phyloP scores from a whole-genome alignment of 2,888 invertebrate species.

The Volucella bombylans region DNA sequence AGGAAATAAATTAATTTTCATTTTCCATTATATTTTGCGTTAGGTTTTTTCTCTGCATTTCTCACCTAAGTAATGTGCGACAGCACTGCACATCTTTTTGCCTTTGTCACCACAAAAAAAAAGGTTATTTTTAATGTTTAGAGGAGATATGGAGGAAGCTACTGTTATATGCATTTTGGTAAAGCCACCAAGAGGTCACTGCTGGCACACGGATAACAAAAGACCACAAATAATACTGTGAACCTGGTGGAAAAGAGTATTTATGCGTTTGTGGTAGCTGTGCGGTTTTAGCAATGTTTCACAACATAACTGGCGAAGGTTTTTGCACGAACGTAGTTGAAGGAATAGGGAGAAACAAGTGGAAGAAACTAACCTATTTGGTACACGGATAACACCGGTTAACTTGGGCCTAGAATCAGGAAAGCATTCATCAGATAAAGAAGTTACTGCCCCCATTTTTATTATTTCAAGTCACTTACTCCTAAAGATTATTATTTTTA shows the following conservation, averaged over 20 bases:
- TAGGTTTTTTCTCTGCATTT: slow-evolving; percentile 20
- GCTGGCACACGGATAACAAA: slow-evolving; percentile 20
- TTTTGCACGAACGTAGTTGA: not conserved
- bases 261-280: not conserved
- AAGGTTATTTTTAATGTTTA: slow-evolving; percentile 28
- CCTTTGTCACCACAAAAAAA: slow-evolving; percentile 27
- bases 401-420: not conserved
- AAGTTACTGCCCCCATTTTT: too few relatives aligned
- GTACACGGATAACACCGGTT: not conserved
- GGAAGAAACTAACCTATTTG: not conserved
- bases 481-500: too few relatives aligned
- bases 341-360: not conserved
- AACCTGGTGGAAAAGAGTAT: slow-evolving; percentile 15
- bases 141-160: slow-evolving; percentile 35
- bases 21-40: slow-evolving; percentile 37
- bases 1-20: slow-evolving; percentile 42
- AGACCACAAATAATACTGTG: slow-evolving; percentile 4
- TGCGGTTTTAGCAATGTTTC: slow-evolving; percentile 1
- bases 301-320: not conserved
- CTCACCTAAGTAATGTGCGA: slow-evolving; percentile 9
- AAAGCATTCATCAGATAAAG: too few relatives aligned
- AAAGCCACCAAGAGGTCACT: slow-evolving; percentile 44
- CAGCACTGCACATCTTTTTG: slow-evolving; percentile 10
- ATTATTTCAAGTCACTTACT: too few relatives aligned
- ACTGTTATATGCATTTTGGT: slow-evolving; percentile 9